Base-by-base conservation (phyloP, 1,140 invertebrate genomes). In the Panulirus ornatus region DNA sequence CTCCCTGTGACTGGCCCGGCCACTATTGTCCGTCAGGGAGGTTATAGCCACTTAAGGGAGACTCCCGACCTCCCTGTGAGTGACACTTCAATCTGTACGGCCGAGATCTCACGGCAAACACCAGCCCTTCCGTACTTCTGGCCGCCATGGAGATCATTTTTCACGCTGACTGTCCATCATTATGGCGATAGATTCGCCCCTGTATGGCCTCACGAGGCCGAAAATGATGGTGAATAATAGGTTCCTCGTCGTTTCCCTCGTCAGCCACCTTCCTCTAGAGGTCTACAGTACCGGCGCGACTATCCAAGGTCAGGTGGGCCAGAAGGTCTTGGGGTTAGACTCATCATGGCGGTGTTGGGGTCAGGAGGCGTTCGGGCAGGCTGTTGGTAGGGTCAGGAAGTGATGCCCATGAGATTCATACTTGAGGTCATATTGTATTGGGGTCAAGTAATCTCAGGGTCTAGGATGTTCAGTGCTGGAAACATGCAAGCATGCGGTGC, bases 41-140 rank as follows among this genome's bases (percentile, higher is more conserved):
- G 88, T 89, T 89, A 89, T 89, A 81, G 88, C 79, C 79, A 89
- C 88, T 89, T 89, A 89, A 89, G 88, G 88, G 30, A 73, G 76
- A 22, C 75, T 40, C 79, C 44, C 76, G 63, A 22, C 76, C 70
- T 75, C 34, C 63, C 11, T 89, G 84, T 89, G 88, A 89, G 66
- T 89, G 88, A 89, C 88, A 89, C 88, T 89, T 83, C 88, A 89
- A 84, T 89, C 88, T 89, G 30, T 58, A 44, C 47, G 81, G 47
- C 11, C 30, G 66, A 51, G 78, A 54, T 19, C 66, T 63, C 44
- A 47, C 36, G 34, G 88, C 42, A 83, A 83, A 76, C 51, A 89
- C n/a, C 19, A 8, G 27, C 9, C 47, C 22, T 22, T 27, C 22
- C 19, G 36, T 44, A 40, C 14, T 73, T 42, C 83, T 42, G 27